Conservation (phyloP, 1,140 invertebrate genomes). For the Asobara japonica region DNA sequence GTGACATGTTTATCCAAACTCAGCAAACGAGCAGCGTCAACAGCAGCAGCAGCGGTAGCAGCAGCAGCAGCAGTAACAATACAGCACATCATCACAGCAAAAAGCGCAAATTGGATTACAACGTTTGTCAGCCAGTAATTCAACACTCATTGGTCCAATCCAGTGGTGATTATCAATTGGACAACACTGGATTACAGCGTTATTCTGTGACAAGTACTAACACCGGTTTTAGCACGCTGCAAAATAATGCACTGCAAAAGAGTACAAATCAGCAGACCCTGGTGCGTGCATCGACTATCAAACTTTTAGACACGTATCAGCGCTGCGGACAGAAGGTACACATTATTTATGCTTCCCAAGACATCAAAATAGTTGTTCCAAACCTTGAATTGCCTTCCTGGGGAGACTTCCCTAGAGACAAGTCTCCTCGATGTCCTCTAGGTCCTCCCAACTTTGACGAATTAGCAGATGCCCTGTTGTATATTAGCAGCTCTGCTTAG, state of each 20-base stretch:
- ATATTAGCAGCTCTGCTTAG: no score
- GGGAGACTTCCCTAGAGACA: no score
- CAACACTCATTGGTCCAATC: conserved; percentile 65
- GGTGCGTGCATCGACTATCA: conserved; percentile 77
- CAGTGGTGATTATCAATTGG: conserved; percentile 61
- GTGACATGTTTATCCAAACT: conserved; percentile 79
- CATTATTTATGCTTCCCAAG: background rate
- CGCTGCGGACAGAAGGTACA: conserved; percentile 76
- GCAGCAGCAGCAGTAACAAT: conserved; percentile 64
- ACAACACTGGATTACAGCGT: conserved; percentile 53
- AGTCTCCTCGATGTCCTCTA: no score
- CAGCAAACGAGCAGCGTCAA: conserved; percentile 71
- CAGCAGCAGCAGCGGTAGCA: conserved; percentile 66
- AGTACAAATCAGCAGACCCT: conserved; percentile 71
- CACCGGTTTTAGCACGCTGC: conserved; percentile 60
- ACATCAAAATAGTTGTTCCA: no score
- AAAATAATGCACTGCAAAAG: conserved; percentile 66
- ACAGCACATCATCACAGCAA: conserved; percentile 65
- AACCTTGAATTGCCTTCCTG: no score
- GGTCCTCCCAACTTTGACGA: no score
- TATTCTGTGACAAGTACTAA: conserved; percentile 63
- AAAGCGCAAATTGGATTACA: conserved; percentile 71
- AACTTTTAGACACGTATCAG: conserved; percentile 77
- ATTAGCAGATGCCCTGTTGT: no score
- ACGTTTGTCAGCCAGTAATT: conserved; percentile 64